These are phyloP conservation scores for Epizoanthus illoricatus DNA, from an alignment of 92 coral and sea anemone genomes.

Conservation along the genomic window DNA sequence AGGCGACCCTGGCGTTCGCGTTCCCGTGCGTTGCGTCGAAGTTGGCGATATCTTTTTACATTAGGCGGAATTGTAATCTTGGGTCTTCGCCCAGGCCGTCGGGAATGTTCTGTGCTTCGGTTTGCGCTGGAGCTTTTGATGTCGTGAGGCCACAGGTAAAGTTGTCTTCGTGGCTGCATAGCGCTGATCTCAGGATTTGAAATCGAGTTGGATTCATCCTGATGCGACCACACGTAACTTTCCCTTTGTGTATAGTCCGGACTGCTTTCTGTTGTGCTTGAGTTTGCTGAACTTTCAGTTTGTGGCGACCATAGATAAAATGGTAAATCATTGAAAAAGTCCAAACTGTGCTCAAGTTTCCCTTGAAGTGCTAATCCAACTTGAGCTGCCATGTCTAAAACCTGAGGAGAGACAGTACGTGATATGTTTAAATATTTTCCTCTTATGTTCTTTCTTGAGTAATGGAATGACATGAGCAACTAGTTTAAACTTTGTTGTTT, in stretches of 20 bases:
- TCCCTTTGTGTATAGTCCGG: neutral
- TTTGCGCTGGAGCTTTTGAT: conserved; percentile 5
- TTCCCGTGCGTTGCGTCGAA: conserved; percentile 95
- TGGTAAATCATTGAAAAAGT: conserved; percentile 32
- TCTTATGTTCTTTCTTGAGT: neutral
- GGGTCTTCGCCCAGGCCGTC: conserved; percentile 62
- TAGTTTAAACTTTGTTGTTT: neutral
- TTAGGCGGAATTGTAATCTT: conserved; percentile 81
- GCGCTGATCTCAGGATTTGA: conserved; percentile 17
- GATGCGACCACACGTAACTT: neutral
- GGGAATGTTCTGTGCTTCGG: conserved; percentile 42
- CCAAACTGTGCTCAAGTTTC: conserved; percentile 11
- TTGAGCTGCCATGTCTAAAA: conserved; percentile 27
- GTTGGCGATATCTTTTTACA: conserved; percentile 88
- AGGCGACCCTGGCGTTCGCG: conserved; percentile 96
- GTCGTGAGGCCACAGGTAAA: conserved; percentile 14
- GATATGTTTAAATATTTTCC: neutral
- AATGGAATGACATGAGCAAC: neutral
- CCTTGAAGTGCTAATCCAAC: conserved; percentile 40
- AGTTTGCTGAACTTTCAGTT: neutral
- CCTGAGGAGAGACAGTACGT: neutral
- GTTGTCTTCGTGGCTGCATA: neutral
- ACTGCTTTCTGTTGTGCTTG: conserved; percentile 20
- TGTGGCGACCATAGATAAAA: conserved; percentile 36
- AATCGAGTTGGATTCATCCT: neutral